These are phyloP conservation scores for Grapholita molesta DNA, from an alignment of 1,140 invertebrate genomes.

Conservation along the genomic window DNA sequence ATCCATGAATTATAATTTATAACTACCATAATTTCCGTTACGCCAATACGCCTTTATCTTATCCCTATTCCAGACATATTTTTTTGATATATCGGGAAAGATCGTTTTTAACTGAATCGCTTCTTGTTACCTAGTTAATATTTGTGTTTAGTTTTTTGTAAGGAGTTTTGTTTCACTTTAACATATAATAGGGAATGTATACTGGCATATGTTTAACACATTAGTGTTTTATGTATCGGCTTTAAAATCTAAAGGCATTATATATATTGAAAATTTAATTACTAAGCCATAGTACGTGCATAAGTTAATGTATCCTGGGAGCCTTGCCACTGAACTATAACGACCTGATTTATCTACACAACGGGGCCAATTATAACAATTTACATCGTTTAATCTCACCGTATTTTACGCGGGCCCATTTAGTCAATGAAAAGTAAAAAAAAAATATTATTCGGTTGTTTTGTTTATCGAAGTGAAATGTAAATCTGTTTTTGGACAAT, in stretches of 20 bases:
- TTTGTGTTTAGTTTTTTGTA: too few relatives aligned
- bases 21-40: too few relatives aligned
- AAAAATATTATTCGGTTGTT: background rate
- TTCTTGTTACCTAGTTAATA: too few relatives aligned
- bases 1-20: too few relatives aligned
- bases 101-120: too few relatives aligned
- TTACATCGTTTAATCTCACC: conserved; percentile 6
- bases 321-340: background rate
- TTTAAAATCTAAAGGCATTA: background rate
- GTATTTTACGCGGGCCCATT: background rate
- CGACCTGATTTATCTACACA: conserved; percentile 3
- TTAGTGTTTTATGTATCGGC: background rate
- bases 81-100: too few relatives aligned
- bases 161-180: too few relatives aligned
- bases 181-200: background rate
- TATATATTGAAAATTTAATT: background rate
- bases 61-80: too few relatives aligned
- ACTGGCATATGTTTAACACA: background rate
- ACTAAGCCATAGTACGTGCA: background rate
- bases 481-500: background rate
- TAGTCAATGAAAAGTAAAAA: background rate
- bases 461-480: background rate
- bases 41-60: too few relatives aligned
- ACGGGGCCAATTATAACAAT: background rate
- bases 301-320: background rate